Conservation (phyloP, 2,113 vertebrate genomes). For the Suncus etruscus region DNA sequence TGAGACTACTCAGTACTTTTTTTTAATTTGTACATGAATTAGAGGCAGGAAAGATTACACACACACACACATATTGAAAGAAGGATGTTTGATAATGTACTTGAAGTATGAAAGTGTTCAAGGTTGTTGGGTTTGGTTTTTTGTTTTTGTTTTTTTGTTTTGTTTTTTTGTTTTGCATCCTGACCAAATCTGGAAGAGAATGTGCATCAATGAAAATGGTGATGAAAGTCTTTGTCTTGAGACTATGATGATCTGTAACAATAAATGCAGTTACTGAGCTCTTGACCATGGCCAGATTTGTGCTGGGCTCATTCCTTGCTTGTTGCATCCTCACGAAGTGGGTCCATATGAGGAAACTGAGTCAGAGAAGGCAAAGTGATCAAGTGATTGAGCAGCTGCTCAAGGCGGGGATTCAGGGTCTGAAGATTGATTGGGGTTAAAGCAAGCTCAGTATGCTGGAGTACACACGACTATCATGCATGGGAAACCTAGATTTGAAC, state of each 20-base stretch:
- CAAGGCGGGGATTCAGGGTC: neutral
- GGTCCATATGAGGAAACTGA: neutral
- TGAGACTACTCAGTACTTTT: neutral
- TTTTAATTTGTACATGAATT: neutral
- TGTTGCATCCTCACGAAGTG: neutral
- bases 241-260: neutral
- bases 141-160: no score
- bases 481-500: no score
- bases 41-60: no score
- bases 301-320: neutral
- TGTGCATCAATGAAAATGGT: slow-evolving; percentile 2
- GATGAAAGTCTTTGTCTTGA: neutral
- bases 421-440: neutral
- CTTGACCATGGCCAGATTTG: neutral
- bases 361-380: neutral
- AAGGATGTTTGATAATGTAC: neutral
- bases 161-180: no score
- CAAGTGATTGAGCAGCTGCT: neutral
- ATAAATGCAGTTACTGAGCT: slow-evolving; percentile 43
- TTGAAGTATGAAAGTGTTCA: slow-evolving; percentile 37
- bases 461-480: no score
- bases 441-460: no score
- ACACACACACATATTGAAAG: slow-evolving; percentile 1
- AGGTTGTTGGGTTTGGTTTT: no score
- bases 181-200: neutral